Evolutionary conservation across 2,113 vertebrate species (phyloP).

Genomic region (Pyrgilauda ruficollis): DNA sequence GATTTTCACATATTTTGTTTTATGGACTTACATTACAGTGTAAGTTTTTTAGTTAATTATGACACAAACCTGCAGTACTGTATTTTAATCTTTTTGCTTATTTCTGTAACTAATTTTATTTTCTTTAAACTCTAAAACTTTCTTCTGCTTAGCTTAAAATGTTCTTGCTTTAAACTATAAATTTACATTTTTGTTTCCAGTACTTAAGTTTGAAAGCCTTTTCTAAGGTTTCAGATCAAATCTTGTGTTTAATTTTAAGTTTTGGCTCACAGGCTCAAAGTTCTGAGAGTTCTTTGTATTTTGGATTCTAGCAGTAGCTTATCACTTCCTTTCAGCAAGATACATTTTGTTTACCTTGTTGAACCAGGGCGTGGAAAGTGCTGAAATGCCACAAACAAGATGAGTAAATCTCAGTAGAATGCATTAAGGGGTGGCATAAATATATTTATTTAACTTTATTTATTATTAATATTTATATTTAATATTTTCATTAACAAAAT

Average conservation of each 20-base stretch:
- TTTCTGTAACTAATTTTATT: background rate
- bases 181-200: background rate
- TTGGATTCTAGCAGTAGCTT: background rate
- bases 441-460: background rate
- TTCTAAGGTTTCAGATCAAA: background rate
- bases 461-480: background rate
- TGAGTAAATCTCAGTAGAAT: background rate
- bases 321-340: background rate
- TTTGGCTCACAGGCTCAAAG: background rate
- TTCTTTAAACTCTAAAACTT: background rate
- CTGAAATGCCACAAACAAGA: background rate
- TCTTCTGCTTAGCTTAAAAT: background rate
- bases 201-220: background rate
- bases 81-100: background rate
- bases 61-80: background rate
- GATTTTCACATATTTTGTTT: background rate
- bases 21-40: background rate
- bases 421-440: background rate
- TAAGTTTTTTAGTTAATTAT: background rate
- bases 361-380: background rate
- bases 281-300: background rate
- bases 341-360: background rate
- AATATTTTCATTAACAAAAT: background rate
- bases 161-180: background rate
- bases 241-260: background rate